Evolutionary conservation across 2,888 invertebrate species (phyloP).

Genomic region (Poecilus cupreus): DNA sequence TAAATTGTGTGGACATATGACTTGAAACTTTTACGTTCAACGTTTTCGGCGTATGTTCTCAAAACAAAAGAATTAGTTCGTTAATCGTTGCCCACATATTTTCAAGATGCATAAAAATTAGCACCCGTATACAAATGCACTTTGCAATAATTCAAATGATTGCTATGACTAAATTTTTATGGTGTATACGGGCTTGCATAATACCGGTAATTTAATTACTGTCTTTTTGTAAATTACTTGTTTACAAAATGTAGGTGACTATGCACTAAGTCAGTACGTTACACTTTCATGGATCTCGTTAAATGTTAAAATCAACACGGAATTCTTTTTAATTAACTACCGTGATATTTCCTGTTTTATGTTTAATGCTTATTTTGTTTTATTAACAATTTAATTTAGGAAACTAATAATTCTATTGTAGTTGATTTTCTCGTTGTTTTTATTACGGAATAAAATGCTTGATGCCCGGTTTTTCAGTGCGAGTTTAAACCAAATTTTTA

Average conservation of each 20-base stretch:
- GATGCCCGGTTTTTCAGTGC: too few species aligned
- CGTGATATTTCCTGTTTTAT: background rate
- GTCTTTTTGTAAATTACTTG: background rate
- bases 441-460: background rate
- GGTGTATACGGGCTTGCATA: slow-evolving; percentile 23
- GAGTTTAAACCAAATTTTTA: too few species aligned
- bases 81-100: slow-evolving; percentile 35
- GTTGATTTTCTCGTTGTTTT: background rate
- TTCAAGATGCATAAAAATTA: background rate
- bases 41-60: slow-evolving; percentile 20
- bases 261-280: background rate
- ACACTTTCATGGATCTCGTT: slow-evolving; percentile 3
- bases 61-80: background rate
- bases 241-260: background rate
- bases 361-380: background rate
- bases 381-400: background rate
- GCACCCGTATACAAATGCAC: background rate
- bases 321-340: background rate
- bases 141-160: background rate
- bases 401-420: background rate
- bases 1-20: slow-evolving; percentile 36
- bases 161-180: slow-evolving; percentile 1
- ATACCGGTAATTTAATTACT: background rate
- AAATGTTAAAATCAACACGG: background rate
- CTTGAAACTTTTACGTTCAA: background rate